phyloP scores from a whole-genome alignment of 1,140 invertebrate genomes.

The Spodoptera frugiperda region DNA sequence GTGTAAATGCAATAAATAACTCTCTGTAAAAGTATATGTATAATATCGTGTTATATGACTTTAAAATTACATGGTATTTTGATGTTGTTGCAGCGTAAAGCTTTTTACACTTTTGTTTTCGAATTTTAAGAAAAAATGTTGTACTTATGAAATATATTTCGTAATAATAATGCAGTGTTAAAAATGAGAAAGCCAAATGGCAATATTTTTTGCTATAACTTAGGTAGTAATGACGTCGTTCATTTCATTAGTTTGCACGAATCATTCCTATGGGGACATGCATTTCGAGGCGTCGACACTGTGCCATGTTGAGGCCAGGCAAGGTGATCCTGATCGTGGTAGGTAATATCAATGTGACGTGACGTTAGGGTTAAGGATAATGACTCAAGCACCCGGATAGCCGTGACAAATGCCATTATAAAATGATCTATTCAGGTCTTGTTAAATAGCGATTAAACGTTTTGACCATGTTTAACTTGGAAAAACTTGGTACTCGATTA shows the following conservation, averaged over 20 bases:
- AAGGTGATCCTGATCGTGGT: not conserved
- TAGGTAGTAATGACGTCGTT: slow-evolving; percentile 62
- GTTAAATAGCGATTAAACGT: not conserved
- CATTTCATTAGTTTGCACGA: slow-evolving; percentile 86
- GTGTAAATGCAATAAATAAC: slow-evolving; percentile 53
- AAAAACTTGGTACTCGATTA: too few relatives aligned
- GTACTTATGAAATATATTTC: slow-evolving; percentile 43
- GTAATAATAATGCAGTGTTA: slow-evolving; percentile 51
- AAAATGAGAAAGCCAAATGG: slow-evolving; percentile 54
- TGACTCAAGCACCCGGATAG: not conserved
- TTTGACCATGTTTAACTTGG: not conserved
- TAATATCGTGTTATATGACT: slow-evolving; percentile 33
- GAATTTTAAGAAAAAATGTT: slow-evolving; percentile 41
- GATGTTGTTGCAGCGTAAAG: slow-evolving; percentile 46
- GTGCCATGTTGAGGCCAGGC: slow-evolving; percentile 14
- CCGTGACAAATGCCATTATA: not conserved
- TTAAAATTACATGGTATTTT: slow-evolving; percentile 46
- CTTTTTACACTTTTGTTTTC: slow-evolving; percentile 40
- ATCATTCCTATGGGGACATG: slow-evolving; percentile 81
- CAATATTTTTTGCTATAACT: slow-evolving; percentile 57
- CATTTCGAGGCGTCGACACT: slow-evolving; percentile 38
- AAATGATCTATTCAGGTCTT: not conserved
- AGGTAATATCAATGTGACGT: slow-evolving; percentile 13
- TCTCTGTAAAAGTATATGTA: slow-evolving; percentile 35
- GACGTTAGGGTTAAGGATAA: slow-evolving; percentile 36